These are phyloP conservation scores for Thereva unica DNA, from an alignment of 2,888 invertebrate species.

Conservation along the genomic window DNA sequence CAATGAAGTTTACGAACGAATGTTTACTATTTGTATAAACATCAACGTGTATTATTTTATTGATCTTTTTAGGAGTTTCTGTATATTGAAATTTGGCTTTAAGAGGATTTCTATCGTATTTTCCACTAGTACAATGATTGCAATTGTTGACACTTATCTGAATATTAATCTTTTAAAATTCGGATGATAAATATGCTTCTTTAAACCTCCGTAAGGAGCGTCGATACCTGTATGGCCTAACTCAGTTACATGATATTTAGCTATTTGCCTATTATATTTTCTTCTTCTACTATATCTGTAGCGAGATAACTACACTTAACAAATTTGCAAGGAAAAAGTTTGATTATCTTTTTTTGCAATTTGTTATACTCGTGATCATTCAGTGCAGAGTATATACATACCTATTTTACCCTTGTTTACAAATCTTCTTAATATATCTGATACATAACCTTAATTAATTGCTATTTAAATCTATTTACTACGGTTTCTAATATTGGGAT, in stretches of 20 bases:
- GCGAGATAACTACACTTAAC: background rate
- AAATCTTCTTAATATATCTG: no score
- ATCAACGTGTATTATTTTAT: conserved; percentile 29
- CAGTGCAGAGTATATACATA: background rate
- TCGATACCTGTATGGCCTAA: no score
- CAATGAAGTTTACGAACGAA: conserved; percentile 29
- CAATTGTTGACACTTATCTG: conserved; percentile 21
- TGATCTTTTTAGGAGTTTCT: conserved; percentile 19
- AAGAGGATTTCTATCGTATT: conserved; percentile 30
- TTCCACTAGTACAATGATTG: conserved; percentile 11
- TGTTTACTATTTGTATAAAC: conserved; percentile 22
- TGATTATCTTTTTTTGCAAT: background rate
- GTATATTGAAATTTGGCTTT: conserved; percentile 26
- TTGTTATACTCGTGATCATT: conserved; percentile 1
- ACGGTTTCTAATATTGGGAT: no score
- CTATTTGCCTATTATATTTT: no score
- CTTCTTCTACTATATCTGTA: background rate
- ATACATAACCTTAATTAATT: no score
- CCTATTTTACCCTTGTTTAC: conserved; percentile 5
- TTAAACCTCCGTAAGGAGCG: no score
- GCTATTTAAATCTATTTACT: no score
- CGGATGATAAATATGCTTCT: conserved; percentile 1
- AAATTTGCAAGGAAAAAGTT: background rate
- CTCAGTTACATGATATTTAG: no score
- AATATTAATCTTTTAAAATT: background rate